Evolutionary conservation across 1,140 invertebrate genomes (phyloP).

Genomic region (Gryllus bimaculatus): DNA sequence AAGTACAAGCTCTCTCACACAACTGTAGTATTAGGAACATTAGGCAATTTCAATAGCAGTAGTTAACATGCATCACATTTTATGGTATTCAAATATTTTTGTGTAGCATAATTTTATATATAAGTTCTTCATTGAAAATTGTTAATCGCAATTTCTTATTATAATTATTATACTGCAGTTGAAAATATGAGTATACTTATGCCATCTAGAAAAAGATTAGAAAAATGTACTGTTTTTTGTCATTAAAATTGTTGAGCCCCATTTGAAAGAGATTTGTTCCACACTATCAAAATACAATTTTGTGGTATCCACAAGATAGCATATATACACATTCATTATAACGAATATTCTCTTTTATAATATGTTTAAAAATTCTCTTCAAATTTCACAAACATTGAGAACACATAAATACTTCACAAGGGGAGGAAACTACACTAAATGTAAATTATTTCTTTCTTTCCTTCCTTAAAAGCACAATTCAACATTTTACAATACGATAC

Average conservation of each 20-base stretch:
- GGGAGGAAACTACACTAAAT: background rate
- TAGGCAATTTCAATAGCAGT: background rate
- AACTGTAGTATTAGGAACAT: no score
- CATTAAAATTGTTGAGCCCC: no score
- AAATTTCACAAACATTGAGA: conserved; percentile 1
- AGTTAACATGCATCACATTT: background rate
- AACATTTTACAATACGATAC: background rate
- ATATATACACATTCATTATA: background rate
- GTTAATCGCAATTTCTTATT: no score
- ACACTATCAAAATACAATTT: background rate
- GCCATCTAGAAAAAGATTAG: no score
- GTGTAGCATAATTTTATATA: no score
- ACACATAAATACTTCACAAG: background rate
- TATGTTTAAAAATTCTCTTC: background rate
- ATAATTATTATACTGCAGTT: no score
- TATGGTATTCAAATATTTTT: no score
- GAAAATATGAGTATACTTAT: no score
- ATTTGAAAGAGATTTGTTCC: no score
- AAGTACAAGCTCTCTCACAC: no score
- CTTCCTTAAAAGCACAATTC: background rate
- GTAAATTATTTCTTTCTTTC: background rate
- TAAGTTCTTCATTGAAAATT: no score
- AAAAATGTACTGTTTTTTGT: no score
- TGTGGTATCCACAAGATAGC: background rate
- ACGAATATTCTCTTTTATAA: background rate